Conservation (phyloP, 2,113 vertebrate species). For the Misgurnus anguillicaudatus region DNA sequence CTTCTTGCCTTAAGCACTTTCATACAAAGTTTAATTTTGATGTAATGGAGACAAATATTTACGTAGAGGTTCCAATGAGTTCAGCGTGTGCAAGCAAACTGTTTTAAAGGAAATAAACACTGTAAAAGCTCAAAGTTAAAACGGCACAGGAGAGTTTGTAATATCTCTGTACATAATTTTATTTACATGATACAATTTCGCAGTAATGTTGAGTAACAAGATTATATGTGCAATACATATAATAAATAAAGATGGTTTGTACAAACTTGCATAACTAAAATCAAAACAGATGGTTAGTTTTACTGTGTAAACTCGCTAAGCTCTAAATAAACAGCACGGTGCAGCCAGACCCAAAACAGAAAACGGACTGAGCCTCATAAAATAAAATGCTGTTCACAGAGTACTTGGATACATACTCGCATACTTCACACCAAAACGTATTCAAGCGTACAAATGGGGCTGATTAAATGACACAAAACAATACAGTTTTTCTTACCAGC, state of each 20-base stretch:
- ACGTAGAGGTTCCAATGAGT: too few relatives aligned
- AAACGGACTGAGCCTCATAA: slow-evolving; percentile 1
- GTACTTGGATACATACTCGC: slow-evolving; percentile 28
- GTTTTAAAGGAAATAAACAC: too few relatives aligned
- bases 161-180: slow-evolving; percentile 91
- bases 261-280: slow-evolving; percentile 88
- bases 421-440: slow-evolving; percentile 23
- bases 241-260: slow-evolving; percentile 97
- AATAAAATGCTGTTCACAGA: slow-evolving; percentile 2
- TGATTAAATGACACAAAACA: slow-evolving; percentile 37
- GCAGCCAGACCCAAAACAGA: slow-evolving; percentile 54
- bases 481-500: slow-evolving; percentile 42
- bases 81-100: too few relatives aligned
- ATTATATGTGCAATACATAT: slow-evolving; percentile 91
- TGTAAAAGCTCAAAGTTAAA: background rate
- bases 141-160: background rate
- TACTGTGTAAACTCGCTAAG: slow-evolving; percentile 40
- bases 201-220: slow-evolving; percentile 83
- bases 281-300: slow-evolving; percentile 48
- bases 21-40: too few relatives aligned
- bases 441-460: slow-evolving; percentile 7
- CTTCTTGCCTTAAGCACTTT: too few relatives aligned
- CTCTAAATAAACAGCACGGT: slow-evolving; percentile 44
- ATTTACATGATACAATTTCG: slow-evolving; percentile 96
- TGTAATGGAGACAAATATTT: too few relatives aligned